Evolutionary conservation across 2,797 vertebrate genomes (phyloP), one percentile per base, ranked within the genome.

Genomic region (Hybognathus amarus): DNA sequence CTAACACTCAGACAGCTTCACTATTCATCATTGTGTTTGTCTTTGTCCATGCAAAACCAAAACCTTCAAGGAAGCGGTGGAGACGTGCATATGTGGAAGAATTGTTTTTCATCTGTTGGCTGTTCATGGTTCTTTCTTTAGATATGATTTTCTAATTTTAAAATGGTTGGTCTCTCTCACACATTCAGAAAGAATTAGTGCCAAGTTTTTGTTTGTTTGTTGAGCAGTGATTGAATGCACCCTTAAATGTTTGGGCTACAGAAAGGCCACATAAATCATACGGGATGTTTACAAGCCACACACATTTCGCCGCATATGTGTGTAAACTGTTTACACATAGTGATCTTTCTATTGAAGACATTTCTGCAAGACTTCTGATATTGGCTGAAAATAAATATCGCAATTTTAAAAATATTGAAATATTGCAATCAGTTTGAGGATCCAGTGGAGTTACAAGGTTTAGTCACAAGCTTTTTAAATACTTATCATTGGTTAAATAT

Each of bases 1-100:
- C 52, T 59, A 59, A 75, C 69, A 9, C 13, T 42, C 33, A 82
- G 75, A 64, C 30, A 11, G 45, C 47, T 78, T 74, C 20, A n/a
- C 38, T 68, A 66, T 79, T 85, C 50, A 66, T 85, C 69, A 36
- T 20, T 22, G 80, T 73, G 76, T 79, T 78, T 83, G 59, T 78
- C 67, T 42, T 78, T 38, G 24, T 79, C 24, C 67, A 38, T 50
- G 13, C 38, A 61, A 86, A 75, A 61, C 33, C 30, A 36, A 64
- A 47, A 77, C 17, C 66, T 36, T 70, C 38, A 83, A 68, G 66
- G 74, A 56, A 69, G 30, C 3, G 3, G 64, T 11, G 20, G 4
- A 82, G 73, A 40, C 36, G 2, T 20, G 22, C 52, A 63, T 47
- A 24, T 78, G 75, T 78, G 36, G 5, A 47, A 77, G 22, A 61